These are phyloP conservation scores for Plebejus melissa DNA, from an alignment of 2,888 invertebrate species.

Conservation along the genomic window DNA sequence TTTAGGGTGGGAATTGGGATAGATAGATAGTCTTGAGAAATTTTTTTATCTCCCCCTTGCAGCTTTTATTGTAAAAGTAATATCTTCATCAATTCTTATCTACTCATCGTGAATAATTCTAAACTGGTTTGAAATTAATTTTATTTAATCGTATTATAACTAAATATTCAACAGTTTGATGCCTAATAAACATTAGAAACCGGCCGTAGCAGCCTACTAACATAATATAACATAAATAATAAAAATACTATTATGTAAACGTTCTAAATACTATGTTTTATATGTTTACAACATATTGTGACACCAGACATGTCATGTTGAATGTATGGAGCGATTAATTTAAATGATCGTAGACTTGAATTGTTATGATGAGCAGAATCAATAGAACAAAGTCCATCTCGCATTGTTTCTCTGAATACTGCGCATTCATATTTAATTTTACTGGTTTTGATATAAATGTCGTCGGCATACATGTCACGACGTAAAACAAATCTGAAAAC, in stretches of 20 bases:
- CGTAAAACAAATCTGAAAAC: neutral
- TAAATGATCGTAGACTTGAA: neutral
- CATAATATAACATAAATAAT: neutral
- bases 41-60: conserved; percentile 12
- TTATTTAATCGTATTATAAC: neutral
- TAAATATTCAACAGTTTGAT: conserved; percentile 12
- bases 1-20: conserved; percentile 52
- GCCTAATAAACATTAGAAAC: neutral
- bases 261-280: conserved; percentile 6
- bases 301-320: neutral
- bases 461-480: neutral
- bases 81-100: too few relatives aligned
- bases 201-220: neutral
- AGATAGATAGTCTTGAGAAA: conserved; percentile 37
- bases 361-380: conserved; percentile 2
- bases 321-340: conserved; percentile 6
- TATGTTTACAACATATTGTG: neutral
- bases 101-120: neutral
- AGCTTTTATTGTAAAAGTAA: neutral
- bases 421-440: neutral
- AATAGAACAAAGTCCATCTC: conserved; percentile 15
- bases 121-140: neutral
- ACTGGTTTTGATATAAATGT: neutral
- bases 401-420: neutral
- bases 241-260: neutral